Percentiles rank a stretch among this genome's conserved stretches.
These are phyloP conservation scores for Aplysina aerophoba DNA, from an alignment of 37 sponge, comb jelly and placozoan species.

Conservation along the genomic window DNA sequence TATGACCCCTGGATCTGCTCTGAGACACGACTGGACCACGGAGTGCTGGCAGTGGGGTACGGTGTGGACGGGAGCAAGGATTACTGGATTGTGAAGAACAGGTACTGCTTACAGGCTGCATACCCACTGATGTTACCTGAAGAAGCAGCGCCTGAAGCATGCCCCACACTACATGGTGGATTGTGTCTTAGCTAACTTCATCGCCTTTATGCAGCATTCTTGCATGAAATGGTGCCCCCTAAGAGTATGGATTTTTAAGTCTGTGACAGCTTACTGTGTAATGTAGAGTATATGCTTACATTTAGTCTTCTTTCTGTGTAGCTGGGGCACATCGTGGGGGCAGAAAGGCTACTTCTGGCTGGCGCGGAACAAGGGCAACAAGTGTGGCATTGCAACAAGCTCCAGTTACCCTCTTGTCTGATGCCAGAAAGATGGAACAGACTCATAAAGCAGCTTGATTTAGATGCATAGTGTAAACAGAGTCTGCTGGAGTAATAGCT, in stretches of 20 bases:
- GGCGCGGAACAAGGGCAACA: constrained; percentile 64
- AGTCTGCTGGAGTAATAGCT: constrained; percentile 16
- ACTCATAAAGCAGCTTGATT: neutral
- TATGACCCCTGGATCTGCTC: constrained; percentile 13
- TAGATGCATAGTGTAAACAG: neutral
- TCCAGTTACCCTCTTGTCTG: constrained; percentile 88
- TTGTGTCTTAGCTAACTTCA: neutral
- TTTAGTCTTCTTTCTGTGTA: constrained; percentile 5
- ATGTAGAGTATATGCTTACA: neutral
- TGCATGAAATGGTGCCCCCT: neutral
- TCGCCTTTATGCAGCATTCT: neutral
- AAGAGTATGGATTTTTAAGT: neutral
- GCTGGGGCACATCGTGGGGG: constrained; percentile 93
- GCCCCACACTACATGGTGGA: too few species aligned
- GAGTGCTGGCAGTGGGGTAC: constrained; percentile 70
- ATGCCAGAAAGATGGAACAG: neutral
- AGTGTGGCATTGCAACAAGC: constrained; percentile 88
- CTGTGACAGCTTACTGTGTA: neutral
- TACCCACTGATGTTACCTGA: too few species aligned
- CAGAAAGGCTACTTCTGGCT: constrained; percentile 85
- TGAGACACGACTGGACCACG: constrained; percentile 36
- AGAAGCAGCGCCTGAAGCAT: too few species aligned
- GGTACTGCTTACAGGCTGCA: constrained; percentile 27
- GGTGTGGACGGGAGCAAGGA: constrained; percentile 57
- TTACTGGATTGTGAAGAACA: constrained; percentile 95